phyloP scores from a whole-genome alignment of 1,140 invertebrate species.

The Eumeta japonica region DNA sequence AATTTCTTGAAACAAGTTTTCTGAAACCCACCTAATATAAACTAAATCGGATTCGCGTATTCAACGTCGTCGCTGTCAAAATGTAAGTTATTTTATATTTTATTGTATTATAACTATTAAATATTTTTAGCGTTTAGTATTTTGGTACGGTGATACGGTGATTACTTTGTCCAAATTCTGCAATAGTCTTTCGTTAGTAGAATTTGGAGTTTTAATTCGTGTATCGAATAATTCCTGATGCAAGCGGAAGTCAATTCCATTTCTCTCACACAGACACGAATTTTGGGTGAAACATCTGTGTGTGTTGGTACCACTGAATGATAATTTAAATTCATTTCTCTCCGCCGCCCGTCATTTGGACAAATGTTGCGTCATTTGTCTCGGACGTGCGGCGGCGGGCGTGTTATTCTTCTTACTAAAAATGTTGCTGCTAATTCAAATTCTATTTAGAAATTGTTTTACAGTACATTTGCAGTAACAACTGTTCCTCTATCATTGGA shows the following conservation, averaged over 20 bases:
- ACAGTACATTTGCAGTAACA: neutral
- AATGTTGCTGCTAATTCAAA: neutral
- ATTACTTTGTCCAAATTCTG: neutral
- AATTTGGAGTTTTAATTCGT: neutral
- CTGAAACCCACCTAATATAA: no score
- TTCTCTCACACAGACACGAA: conserved; percentile 5
- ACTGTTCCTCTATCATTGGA: conserved; percentile 12
- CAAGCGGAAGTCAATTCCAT: neutral
- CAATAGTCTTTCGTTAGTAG: no score
- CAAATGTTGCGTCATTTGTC: conserved; percentile 59
- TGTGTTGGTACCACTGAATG: conserved; percentile 57
- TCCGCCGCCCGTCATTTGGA: conserved; percentile 60
- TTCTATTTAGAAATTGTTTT: neutral
- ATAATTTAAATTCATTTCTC: conserved; percentile 62
- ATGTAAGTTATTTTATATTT: neutral
- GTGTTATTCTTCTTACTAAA: conserved; percentile 5
- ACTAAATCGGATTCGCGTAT: no score
- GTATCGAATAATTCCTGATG: neutral
- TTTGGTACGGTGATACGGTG: neutral
- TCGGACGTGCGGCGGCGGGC: conserved; percentile 29
- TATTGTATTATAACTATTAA: neutral
- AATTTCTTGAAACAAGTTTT: no score
- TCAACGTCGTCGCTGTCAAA: conserved; percentile 1
- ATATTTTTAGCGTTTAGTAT: neutral
- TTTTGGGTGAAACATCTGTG: conserved; percentile 41